Percentiles rank a stretch among this genome's conserved stretches.
These are phyloP conservation scores for Oryzias sinensis DNA, from an alignment of 2,797 vertebrate species.

Conservation along the genomic window DNA sequence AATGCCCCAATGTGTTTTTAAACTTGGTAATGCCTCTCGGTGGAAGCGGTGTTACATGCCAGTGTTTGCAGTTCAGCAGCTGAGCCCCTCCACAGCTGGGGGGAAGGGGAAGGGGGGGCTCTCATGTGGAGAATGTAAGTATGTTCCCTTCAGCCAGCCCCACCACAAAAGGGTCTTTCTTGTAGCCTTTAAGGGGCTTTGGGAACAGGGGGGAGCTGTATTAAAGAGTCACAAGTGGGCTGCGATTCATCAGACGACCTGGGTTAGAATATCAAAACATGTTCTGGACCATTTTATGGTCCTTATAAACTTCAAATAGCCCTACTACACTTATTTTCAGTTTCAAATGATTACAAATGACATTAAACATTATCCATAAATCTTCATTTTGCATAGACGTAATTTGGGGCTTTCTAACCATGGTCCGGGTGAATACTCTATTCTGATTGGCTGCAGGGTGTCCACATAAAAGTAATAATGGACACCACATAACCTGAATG, in stretches of 20 bases:
- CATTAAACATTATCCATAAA: no score
- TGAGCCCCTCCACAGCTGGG: conserved; percentile 52
- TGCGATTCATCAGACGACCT: conserved; percentile 13
- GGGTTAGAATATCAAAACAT: not conserved
- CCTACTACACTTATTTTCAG: no score
- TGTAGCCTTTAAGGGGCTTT: conserved; percentile 44
- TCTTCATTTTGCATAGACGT: no score
- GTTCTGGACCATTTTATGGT: no score
- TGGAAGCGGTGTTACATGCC: conserved; percentile 11
- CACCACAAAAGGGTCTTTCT: conserved; percentile 69
- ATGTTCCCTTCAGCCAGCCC: conserved; percentile 38
- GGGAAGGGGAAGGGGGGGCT: conserved; percentile 26
- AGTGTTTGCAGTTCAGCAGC: conserved; percentile 38
- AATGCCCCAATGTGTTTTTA: conserved; percentile 21
- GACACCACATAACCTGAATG: no score
- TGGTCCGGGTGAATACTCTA: no score
- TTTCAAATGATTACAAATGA: no score
- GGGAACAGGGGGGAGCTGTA: conserved; percentile 26
- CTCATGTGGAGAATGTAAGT: conserved; percentile 44
- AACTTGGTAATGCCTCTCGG: conserved; percentile 15
- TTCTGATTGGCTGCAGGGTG: no score
- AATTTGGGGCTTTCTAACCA: no score
- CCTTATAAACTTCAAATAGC: no score
- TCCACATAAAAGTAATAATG: no score
- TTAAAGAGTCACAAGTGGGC: conserved; percentile 25